A percentile compares a stretch with the other conserved stretches of the same genome.
Evolutionary conservation across 2,797 vertebrate species (phyloP).

Genomic region (Amblyraja radiata): DNA sequence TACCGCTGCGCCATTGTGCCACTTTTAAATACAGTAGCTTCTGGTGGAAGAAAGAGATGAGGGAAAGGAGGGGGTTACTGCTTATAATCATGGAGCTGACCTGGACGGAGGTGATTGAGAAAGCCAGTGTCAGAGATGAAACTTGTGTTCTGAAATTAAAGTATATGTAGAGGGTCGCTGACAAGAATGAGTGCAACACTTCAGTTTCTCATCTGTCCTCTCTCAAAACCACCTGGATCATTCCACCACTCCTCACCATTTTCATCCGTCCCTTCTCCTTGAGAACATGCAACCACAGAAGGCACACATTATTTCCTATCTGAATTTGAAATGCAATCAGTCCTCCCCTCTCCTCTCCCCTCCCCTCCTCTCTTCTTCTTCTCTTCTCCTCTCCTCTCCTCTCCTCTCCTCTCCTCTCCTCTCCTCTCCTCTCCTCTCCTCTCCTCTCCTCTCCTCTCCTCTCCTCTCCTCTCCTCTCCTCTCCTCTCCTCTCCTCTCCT

Average conservation of each 20-base stretch:
- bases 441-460: too few species aligned
- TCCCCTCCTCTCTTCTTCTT: too few species aligned
- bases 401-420: too few species aligned
- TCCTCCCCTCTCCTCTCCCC: neutral
- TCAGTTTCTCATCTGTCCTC: neutral
- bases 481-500: too few species aligned
- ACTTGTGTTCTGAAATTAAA: neutral
- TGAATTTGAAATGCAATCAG: neutral
- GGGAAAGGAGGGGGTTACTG: neutral
- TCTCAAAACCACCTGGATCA: neutral
- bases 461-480: too few species aligned
- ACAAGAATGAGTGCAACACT: neutral
- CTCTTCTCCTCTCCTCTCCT: too few species aligned
- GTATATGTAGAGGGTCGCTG: neutral
- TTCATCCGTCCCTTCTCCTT: neutral
- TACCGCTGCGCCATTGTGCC: too few species aligned
- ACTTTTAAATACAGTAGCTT: neutral
- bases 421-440: too few species aligned
- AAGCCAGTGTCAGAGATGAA: neutral
- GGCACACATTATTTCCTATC: neutral
- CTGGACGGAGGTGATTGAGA: neutral
- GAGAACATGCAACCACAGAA: neutral
- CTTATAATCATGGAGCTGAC: neutral
- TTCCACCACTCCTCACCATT: neutral
- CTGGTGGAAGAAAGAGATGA: neutral